Base-by-base conservation (phyloP, 1,140 invertebrate genomes). In the Ips typographus region DNA sequence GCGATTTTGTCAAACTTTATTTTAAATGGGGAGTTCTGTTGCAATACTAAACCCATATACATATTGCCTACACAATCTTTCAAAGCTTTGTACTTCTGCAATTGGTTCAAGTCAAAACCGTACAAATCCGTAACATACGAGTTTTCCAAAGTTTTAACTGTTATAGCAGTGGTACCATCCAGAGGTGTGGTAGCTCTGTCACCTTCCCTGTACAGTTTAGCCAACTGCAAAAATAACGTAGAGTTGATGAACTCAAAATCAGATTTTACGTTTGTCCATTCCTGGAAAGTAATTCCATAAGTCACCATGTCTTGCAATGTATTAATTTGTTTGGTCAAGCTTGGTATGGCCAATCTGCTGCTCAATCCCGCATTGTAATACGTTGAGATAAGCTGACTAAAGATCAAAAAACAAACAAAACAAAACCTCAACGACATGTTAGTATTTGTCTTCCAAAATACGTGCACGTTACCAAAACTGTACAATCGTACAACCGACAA, bases 221-320 rank as follows among this genome's bases (percentile, higher is more conserved):
- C 69, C 40, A 71, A 44, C 8, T 44, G 44, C 1, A 1, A 2
- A 51, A 63, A 63, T 36, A 63, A 63, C 1, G 41, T 39, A n/a
- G 53, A 39, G 44, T 47, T 66, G n/a, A 66, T n/a, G 2, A 8
- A 47, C 8, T 8, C 3, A 37, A 47, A 49, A 3, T 57, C 6
- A n/a, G 4, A 2, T 38, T 5, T 7, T 22, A 51, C 52, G 2
- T 3, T 4, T 2, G 47, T 8, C 8, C 40, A 22, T 3, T 43
- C 63, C 39, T 60, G 57, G 8, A 41, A 53, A 6, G 39, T 41
- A 3, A 53, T 60, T 53, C 51, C 6, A 61, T 66, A 7, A 36
- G 59, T 47, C n/a, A 72, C 61, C 56, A 72, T 68, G 43, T 72
- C 66, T 52, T 72, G 61, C 1, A 72, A 40, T n/a, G 65, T 72